Base-by-base conservation (phyloP, 1,140 invertebrate species). In the Drosophila dunni region DNA sequence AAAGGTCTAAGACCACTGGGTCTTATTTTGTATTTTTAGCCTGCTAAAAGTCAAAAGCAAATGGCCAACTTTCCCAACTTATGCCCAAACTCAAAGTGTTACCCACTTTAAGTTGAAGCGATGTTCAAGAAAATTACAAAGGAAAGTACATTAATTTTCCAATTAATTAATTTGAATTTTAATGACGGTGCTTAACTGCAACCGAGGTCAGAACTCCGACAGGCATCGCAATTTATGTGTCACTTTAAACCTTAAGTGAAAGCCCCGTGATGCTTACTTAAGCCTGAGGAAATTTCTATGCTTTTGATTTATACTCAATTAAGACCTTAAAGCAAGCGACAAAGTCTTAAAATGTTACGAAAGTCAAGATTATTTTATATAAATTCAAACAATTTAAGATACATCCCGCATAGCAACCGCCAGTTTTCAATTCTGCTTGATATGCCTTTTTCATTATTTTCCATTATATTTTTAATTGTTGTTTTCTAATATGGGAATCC, bases 131-230 rank as follows among this genome's bases (percentile, higher is more conserved):
- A 38, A 36, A 44, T 48, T 36, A 61, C 61, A 48, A 44, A 61
- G 42, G 53, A 46, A 77, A 81, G 71, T 75, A 79, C 63, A 79
- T 80, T 78, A 56, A 73, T 89, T 89, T 89, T 84, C 75, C 81
- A 81, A 90, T 89, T 84, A 84, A 89, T 89, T 84, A 89, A 89
- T 79, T 89, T 89, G 73, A 71, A 83, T 89, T 80, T 62, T 68
- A 68, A 73, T 68, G 53, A 51, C 44, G 48, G 17, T 42, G 51
- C 53, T 51, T 15, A 66, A 54, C 29, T 44, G 7, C 24, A 38
- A 24, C 48, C 57, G 71, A 46, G 65, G 65, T 62, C 57, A 56
- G 10, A 7, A n/a, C 11, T 24, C 40, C 42, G 40, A 66, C 68
- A 66, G 54, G 17, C 62, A 38, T 60, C 60, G 67, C 76, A 71